Evolutionary conservation across 1,140 invertebrate genomes (phyloP).

Genomic region (Cydia pomonella): DNA sequence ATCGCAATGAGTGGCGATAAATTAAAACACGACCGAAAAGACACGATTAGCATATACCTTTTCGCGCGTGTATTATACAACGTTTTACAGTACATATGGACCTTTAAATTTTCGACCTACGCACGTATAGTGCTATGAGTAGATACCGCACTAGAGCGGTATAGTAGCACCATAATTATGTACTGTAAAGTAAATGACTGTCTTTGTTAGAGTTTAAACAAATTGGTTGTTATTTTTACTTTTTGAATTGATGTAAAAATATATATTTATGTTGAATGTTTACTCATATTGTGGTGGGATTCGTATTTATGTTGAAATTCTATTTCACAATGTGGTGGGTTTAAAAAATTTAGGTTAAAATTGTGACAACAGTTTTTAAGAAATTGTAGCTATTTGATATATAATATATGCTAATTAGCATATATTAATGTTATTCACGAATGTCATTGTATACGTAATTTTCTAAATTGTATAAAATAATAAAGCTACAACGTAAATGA

Average conservation of each 20-base stretch:
- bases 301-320: not conserved
- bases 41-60: too few species aligned
- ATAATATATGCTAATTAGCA: not conserved
- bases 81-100: too few species aligned
- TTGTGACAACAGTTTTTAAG: not conserved
- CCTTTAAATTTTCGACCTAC: too few species aligned
- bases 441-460: slow-evolving; percentile 24
- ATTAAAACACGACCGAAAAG: too few species aligned
- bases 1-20: too few species aligned
- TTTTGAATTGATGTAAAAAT: not conserved
- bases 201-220: not conserved
- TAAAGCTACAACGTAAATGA: not conserved
- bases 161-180: too few species aligned
- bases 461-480: not conserved
- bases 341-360: not conserved
- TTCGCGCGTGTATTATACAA: too few species aligned
- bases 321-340: too few species aligned
- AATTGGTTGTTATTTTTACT: not conserved
- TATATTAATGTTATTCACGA: not conserved
- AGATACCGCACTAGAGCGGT: too few species aligned
- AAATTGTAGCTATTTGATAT: not conserved
- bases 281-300: too few species aligned
- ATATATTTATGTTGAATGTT: not conserved
- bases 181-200: not conserved
- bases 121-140: too few species aligned